A percentile compares a stretch with the other conserved stretches of the same genome.
phyloP scores from a whole-genome alignment of 1,140 invertebrate species.

The Acromyrmex charruanus region DNA sequence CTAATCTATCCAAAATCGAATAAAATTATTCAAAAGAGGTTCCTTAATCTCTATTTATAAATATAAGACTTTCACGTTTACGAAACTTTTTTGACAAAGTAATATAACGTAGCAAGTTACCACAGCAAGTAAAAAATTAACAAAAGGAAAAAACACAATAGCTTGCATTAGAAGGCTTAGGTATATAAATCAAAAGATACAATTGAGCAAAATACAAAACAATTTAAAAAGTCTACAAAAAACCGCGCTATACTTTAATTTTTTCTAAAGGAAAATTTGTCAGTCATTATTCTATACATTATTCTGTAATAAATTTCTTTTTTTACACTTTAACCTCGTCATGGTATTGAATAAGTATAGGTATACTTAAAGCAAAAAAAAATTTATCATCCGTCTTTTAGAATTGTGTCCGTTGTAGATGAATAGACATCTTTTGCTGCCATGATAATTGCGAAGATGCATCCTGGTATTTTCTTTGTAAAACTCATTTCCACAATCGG shows the following conservation, averaged over 20 bases:
- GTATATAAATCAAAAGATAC: neutral
- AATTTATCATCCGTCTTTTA: neutral
- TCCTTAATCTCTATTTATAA: slow-evolving; percentile 9
- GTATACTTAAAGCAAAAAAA: neutral
- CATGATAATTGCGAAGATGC: neutral
- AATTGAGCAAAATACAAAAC: neutral
- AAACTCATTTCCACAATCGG: neutral
- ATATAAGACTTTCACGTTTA: neutral
- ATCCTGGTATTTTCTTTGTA: neutral
- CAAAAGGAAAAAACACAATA: neutral
- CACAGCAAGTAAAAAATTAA: neutral
- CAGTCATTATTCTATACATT: no score
- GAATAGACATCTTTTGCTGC: neutral
- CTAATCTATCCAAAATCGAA: neutral
- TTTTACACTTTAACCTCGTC: no score
- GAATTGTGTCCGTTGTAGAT: neutral
- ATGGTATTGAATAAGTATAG: neutral
- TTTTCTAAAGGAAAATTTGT: neutral
- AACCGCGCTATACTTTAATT: no score
- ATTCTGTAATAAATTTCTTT: no score
- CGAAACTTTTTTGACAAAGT: neutral
- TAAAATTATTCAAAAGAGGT: neutral
- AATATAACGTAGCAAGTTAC: neutral
- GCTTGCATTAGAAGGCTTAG: neutral
- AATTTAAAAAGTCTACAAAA: neutral